Base-by-base conservation (phyloP, 92 coral and sea anemone genomes). In the Desmophyllum pertusum region DNA sequence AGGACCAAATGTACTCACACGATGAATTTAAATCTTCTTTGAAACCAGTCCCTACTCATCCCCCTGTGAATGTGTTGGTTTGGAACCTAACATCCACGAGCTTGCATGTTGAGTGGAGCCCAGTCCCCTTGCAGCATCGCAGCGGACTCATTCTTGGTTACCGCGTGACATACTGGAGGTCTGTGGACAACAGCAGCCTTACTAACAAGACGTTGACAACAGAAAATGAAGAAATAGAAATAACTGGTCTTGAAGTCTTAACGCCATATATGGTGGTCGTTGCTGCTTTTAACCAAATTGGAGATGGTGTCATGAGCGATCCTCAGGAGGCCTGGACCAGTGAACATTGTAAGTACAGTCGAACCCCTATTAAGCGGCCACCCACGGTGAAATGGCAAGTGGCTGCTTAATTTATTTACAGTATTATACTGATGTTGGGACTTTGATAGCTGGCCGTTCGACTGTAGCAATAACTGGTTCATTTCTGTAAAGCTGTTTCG, bases 341-440 rank as follows among this genome's bases (percentile, higher is more conserved):
- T 27, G 74, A 68, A 68, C 9, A 68, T 23, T 31, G 74, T 68
- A 68, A 18, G 74, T 68, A 39, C n/a, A n/a, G n/a, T n/a, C n/a
- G n/a, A n/a, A n/a, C n/a, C n/a, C n/a, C n/a, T n/a, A n/a, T n/a
- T n/a, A n/a, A n/a, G n/a, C n/a, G n/a, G n/a, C n/a, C n/a, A n/a
- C n/a, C n/a, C n/a, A n/a, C n/a, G n/a, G n/a, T n/a, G n/a, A n/a
- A n/a, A n/a, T n/a, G n/a, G n/a, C n/a, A n/a, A n/a, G n/a, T n/a
- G n/a, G n/a, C n/a, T n/a, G n/a, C n/a, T n/a, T n/a, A n/a, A n/a
- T n/a, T n/a, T n/a, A n/a, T n/a, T n/a, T n/a, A n/a, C n/a, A n/a
- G n/a, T n/a, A n/a, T n/a, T n/a, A n/a, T n/a, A n/a, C n/a, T n/a
- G n/a, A n/a, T n/a, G n/a, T n/a, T n/a, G n/a, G n/a, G n/a, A n/a